Conservation (phyloP, 2,888 invertebrate species). For the Oasisia sp. region DNA sequence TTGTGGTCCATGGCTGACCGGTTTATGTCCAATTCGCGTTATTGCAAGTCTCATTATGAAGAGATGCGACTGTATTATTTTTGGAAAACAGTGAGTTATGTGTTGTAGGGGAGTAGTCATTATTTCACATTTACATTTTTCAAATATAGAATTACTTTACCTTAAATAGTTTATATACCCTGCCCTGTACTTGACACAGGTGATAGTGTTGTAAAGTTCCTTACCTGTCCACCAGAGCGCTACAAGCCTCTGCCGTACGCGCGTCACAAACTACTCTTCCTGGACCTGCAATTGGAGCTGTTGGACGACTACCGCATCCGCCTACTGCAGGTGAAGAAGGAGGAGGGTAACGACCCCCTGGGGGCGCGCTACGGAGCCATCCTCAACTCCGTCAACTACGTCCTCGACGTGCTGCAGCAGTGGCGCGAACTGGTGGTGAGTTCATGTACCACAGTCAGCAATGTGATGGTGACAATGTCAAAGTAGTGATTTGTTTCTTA, state of each 20-base stretch:
- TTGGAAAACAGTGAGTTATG: too few relatives aligned
- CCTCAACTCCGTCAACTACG: constrained; percentile 79
- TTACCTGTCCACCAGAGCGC: constrained; percentile 71
- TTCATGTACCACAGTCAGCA: neutral
- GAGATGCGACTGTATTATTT: too few relatives aligned
- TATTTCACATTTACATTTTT: too few relatives aligned
- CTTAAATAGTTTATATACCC: too few relatives aligned
- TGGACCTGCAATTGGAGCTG: constrained; percentile 87
- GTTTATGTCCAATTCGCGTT: too few relatives aligned
- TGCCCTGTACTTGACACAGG: too few relatives aligned
- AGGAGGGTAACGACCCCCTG: constrained; percentile 69
- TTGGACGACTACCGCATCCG: constrained; percentile 91
- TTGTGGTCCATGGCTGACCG: too few relatives aligned
- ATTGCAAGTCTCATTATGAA: too few relatives aligned
- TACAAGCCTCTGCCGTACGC: constrained; percentile 85
- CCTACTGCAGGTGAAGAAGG: constrained; percentile 79
- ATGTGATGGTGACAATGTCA: too few relatives aligned
- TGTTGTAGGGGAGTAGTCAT: too few relatives aligned
- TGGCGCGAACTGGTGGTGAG: constrained; percentile 79
- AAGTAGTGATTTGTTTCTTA: too few relatives aligned
- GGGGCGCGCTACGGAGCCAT: constrained; percentile 74
- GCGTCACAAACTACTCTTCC: constrained; percentile 73
- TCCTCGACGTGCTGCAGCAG: constrained; percentile 77
- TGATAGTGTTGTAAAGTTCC: neutral
- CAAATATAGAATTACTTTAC: too few relatives aligned